A percentile compares a stretch with the other conserved stretches of the same genome.
phyloP scores from a whole-genome alignment of 2,888 invertebrate genomes.

The Drosophila acutilabella region DNA sequence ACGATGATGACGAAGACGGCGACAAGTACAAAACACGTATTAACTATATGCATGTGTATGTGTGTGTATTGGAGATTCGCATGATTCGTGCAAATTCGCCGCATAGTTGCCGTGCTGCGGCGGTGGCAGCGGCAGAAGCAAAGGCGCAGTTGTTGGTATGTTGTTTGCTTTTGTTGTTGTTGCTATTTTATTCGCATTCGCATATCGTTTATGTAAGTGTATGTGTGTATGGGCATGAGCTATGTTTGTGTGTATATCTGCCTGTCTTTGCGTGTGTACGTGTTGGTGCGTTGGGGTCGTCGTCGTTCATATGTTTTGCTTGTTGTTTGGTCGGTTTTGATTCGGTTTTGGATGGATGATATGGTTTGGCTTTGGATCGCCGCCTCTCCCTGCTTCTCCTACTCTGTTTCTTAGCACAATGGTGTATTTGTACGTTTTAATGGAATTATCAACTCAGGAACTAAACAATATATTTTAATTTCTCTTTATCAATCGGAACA shows the following conservation, averaged over 20 bases:
- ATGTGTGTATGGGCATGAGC: conserved; percentile 41
- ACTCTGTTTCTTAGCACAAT: conserved; percentile 5
- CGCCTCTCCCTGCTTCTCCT: conserved; percentile 24
- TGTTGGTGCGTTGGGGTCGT: conserved; percentile 63
- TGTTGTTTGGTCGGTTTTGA: conserved; percentile 82
- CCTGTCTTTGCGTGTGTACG: conserved; percentile 34
- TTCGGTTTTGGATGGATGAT: conserved; percentile 82
- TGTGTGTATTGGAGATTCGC: conserved; percentile 76
- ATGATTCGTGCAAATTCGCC: conserved; percentile 82
- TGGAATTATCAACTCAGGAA: too few relatives aligned
- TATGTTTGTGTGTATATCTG: conserved; percentile 37
- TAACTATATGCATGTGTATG: conserved; percentile 51
- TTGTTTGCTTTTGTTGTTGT: conserved; percentile 59
- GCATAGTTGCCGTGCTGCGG: conserved; percentile 65
- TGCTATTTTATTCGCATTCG: conserved; percentile 79
- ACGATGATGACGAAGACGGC: conserved; percentile 70
- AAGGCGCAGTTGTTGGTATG: conserved; percentile 40
- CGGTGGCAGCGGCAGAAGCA: conserved; percentile 30
- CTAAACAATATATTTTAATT: too few relatives aligned
- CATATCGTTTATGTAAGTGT: conserved; percentile 72
- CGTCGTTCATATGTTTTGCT: conserved; percentile 68
- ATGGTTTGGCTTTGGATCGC: conserved; percentile 71
- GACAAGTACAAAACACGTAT: conserved; percentile 81
- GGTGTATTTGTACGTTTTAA: too few relatives aligned
- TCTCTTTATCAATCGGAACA: too few relatives aligned